These are phyloP conservation scores for Drosophila ustulata DNA, from an alignment of 2,888 invertebrate species.

Conservation along the genomic window DNA sequence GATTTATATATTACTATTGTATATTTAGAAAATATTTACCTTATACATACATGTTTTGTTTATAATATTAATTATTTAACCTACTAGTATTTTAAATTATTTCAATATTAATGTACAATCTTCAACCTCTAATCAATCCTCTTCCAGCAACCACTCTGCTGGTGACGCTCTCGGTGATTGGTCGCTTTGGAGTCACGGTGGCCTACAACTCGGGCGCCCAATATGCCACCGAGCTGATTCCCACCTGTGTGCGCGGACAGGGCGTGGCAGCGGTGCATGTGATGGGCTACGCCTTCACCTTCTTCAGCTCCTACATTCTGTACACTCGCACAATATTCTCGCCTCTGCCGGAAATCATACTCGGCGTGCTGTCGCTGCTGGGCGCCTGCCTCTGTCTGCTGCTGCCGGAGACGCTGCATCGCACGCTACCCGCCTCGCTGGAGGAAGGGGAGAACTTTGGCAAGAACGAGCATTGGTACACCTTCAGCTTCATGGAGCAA, in stretches of 20 bases:
- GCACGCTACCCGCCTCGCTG: conserved; percentile 86
- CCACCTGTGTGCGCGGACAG: conserved; percentile 88
- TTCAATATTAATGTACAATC: background rate
- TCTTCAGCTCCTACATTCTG: conserved; percentile 87
- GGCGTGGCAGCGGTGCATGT: conserved; percentile 88
- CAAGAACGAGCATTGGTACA: conserved; percentile 86
- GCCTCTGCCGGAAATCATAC: conserved; percentile 86
- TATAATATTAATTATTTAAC: background rate
- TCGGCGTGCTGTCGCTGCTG: conserved; percentile 86
- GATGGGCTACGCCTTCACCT: conserved; percentile 87
- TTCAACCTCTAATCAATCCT: no score
- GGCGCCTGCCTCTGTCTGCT: conserved; percentile 87
- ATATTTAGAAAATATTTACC: background rate
- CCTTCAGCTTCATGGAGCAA: conserved; percentile 83
- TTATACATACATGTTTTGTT: background rate
- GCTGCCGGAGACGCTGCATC: conserved; percentile 87
- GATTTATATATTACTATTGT: background rate
- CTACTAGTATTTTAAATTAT: background rate
- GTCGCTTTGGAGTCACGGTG: conserved; percentile 87
- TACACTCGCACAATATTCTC: conserved; percentile 84
- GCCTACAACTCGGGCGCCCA: conserved; percentile 88
- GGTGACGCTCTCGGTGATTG: conserved; percentile 85
- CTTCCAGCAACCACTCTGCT: conserved; percentile 79
- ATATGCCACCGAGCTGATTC: conserved; percentile 88
- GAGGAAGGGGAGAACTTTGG: conserved; percentile 88